Base-by-base conservation (phyloP, 2,888 invertebrate species). In the Macroteleia sp. region DNA sequence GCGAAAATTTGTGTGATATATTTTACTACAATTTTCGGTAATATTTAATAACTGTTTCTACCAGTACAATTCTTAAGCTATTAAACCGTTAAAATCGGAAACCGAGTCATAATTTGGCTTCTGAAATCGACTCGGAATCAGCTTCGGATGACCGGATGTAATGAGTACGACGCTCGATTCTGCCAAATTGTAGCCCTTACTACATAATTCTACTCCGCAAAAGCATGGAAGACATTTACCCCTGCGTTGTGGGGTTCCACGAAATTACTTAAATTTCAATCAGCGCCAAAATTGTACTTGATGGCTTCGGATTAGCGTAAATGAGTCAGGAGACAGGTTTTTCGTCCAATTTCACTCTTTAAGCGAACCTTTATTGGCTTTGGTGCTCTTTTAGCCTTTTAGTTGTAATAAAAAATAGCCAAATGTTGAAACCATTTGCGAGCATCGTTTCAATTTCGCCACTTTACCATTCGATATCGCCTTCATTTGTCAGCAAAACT, bases 191-290 rank as follows among this genome's bases (percentile, higher is more conserved):
- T 25, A 34, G 16, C 48, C 19, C n/a, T 30, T 36, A 32, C n/a
- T 39, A 39, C 19, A 30, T 19, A n/a, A 36, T 54, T 48, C 48
- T 2, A 32, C 19, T n/a, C 19, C 12, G 16, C 14, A 14, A 44
- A 44, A 44, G 20, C 19, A 36, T 12, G 16, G 54, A 61, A 67
- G 59, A 59, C 32, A 61, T 62, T 62, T 52, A 30, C 41, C 16
- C 25, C 30, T 12, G 19, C 36, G 61, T 59, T 59, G 36, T 46
- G 39, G 48, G 54, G 67, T 9, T 48, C 50, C 41, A 25, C 30
- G 48, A 70, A 66, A 75, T 79, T 39, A 57, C 75, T 79, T 79
- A 61, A 79, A 79, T 70, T 75, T 66, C 79, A 79, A 79, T 79
- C 75, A 79, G 32, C 36, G 54, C 62, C 71, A 8, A 79, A 75